Percentiles rank a stretch among this genome's conserved stretches.
Evolutionary conservation across 1,140 invertebrate genomes (phyloP).

Genomic region (Aphaenogaster rudis): DNA sequence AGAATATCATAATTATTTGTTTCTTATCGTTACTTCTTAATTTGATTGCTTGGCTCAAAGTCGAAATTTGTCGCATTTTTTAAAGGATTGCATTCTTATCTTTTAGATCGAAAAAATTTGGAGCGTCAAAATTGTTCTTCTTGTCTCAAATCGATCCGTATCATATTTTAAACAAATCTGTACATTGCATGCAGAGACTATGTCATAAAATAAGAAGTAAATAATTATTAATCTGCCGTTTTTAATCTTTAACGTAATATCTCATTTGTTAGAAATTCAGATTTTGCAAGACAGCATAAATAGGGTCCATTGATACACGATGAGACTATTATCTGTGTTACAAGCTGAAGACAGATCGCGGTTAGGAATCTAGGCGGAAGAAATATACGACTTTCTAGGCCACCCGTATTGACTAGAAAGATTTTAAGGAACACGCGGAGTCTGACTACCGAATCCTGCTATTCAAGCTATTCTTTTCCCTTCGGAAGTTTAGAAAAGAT

Average conservation of each 20-base stretch:
- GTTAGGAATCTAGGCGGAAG: conserved; percentile 52
- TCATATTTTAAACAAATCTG: conserved; percentile 4
- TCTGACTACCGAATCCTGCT: conserved; percentile 36
- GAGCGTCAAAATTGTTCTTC: not conserved
- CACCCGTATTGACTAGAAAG: conserved; percentile 69
- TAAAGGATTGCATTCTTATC: not conserved
- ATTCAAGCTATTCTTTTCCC: not conserved
- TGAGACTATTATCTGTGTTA: conserved; percentile 49
- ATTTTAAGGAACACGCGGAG: conserved; percentile 52
- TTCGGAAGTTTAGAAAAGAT: conserved; percentile 2
- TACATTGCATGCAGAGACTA: not conserved
- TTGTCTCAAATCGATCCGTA: not conserved
- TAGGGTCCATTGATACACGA: conserved; percentile 49
- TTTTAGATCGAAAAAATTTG: not conserved
- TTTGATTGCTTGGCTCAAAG: not conserved
- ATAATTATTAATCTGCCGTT: not conserved
- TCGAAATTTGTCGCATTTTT: not conserved
- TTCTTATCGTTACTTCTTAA: not conserved
- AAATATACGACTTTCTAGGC: conserved; percentile 79
- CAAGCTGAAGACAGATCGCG: conserved; percentile 71
- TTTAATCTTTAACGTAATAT: not conserved
- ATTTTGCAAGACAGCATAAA: conserved; percentile 27
- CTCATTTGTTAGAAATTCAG: not conserved
- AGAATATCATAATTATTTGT: not conserved
- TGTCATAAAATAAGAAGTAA: not conserved